Base-by-base conservation (phyloP, 2,888 invertebrate genomes). In the Heliconius ismenius region DNA sequence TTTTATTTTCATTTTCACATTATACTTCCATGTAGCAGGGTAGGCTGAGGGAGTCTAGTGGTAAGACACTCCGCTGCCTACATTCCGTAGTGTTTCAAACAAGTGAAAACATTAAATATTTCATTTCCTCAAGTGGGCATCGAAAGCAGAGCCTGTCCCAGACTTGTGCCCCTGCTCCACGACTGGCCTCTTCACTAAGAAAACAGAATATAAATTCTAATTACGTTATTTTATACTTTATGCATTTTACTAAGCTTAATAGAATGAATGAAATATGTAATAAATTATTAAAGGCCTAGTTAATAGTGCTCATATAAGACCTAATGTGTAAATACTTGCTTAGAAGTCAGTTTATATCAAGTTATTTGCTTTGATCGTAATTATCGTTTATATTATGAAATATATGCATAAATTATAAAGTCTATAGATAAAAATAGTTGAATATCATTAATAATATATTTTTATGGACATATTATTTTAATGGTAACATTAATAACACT, bases 201-300 rank as follows among this genome's bases (percentile, higher is more conserved):
- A 58, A 58, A n/a, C n/a, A n/a, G n/a, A n/a, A n/a, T 58, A 58
- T 21, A 58, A n/a, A 58, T 28, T 63, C n/a, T 67, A 39, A 39
- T 67, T 7, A 39, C 39, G 15, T 39, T 43, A 67, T 39, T 39
- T 39, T 9, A 63, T 32, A 63, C 63, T 18, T 4, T 63, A 28
- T 62, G 4, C 0, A 63, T 63, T 64, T 21, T 21, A 49, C 18
- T 18, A 49, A 26, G 68, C 10, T 49, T 26, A 26, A 43, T 28
- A 4, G 11, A 68, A 36, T 67, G 32, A 67, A 67, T 32, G 4
- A n/a, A 39, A 18, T 43, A 18, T 32, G 62, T 26, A 39, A 73
- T 62, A 60, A 36, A 73, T 26, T 60, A 62, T 69, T 69, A 63
- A 63, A 75, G 75, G 9, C 63, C 75, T 36, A 63, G 69, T 70